Evolutionary conservation across 1,140 invertebrate genomes (phyloP).

Genomic region (Ephestia elutella): DNA sequence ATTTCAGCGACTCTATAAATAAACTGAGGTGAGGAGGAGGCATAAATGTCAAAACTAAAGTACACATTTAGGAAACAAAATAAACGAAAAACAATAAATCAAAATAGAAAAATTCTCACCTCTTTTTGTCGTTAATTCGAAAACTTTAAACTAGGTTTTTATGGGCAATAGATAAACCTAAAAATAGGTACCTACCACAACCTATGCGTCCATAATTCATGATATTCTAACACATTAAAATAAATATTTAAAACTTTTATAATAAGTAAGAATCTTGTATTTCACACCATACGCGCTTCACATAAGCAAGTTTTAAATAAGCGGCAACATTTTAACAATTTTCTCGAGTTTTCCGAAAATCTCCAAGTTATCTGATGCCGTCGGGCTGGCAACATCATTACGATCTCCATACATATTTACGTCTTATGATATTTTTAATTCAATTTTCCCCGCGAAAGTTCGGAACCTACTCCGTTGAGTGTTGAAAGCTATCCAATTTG

Average conservation of each 20-base stretch:
- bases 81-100: neutral
- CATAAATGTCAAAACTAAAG: too few relatives aligned
- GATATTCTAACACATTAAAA: too few relatives aligned
- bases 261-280: too few relatives aligned
- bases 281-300: too few relatives aligned
- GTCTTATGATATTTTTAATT: slow-evolving; percentile 74
- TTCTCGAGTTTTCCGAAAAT: slow-evolving; percentile 28
- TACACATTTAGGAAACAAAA: too few relatives aligned
- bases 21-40: too few relatives aligned
- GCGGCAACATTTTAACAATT: neutral
- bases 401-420: slow-evolving; percentile 65
- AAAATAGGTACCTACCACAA: too few relatives aligned
- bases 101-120: neutral
- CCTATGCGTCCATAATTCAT: too few relatives aligned
- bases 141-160: too few relatives aligned
- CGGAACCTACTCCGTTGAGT: slow-evolving; percentile 72
- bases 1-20: too few relatives aligned
- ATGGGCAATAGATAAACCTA: too few relatives aligned
- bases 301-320: neutral
- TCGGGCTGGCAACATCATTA: slow-evolving; percentile 54
- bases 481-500: slow-evolving; percentile 75
- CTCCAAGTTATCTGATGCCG: neutral
- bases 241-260: too few relatives aligned
- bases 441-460: slow-evolving; percentile 72
- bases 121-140: neutral